These are phyloP conservation scores for Diacarnus erythraeanus DNA, from an alignment of 37 sponge, comb jelly and placozoan genomes.

Conservation along the genomic window DNA sequence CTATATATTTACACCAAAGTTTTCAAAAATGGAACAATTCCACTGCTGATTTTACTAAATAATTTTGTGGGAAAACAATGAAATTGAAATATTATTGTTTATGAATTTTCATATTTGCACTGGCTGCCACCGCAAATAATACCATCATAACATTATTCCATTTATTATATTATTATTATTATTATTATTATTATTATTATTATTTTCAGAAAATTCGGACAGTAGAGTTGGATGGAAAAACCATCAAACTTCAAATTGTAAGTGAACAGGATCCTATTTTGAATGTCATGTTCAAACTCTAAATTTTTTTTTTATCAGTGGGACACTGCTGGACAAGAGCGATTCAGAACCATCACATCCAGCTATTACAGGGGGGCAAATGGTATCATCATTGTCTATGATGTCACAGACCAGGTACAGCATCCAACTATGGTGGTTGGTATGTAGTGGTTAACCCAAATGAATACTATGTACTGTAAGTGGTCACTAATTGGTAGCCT, in stretches of 20 bases:
- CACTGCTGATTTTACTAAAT: not conserved
- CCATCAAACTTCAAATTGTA: conserved; percentile 96
- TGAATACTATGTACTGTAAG: no score
- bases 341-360: conserved; percentile 96
- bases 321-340: conserved; percentile 99
- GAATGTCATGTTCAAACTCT: not conserved
- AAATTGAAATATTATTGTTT: no score
- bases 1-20: no score
- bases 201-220: conserved; percentile 91
- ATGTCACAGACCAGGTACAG: conserved; percentile 98
- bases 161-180: no score
- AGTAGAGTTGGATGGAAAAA: conserved; percentile 95
- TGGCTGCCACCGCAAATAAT: no score
- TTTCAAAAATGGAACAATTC: no score
- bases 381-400: conserved; percentile 98
- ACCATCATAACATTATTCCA: no score
- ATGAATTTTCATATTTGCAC: no score
- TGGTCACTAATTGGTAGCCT: no score
- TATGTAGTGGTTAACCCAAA: no score
- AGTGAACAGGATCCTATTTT: conserved; percentile 28
- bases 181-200: conserved; percentile 4
- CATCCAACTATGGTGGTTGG: no score
- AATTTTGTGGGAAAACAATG: not conserved
- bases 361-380: conserved; percentile 98
- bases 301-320: conserved; percentile 45